phyloP scores from a whole-genome alignment of 2,888 invertebrate genomes.

The Galerucella calmariensis region DNA sequence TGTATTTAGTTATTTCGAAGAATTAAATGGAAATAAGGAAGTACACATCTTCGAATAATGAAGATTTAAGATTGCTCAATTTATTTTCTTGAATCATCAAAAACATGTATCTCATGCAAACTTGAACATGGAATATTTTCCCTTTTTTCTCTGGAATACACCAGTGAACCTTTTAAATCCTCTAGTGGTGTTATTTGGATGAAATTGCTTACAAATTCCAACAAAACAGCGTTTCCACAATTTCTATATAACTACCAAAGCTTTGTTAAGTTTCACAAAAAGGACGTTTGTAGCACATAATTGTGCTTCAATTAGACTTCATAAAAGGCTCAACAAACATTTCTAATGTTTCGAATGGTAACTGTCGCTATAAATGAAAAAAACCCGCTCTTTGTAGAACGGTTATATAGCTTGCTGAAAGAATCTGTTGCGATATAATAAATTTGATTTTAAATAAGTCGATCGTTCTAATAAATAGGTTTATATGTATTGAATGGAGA shows the following conservation, averaged over 20 bases:
- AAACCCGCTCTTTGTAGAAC: not conserved
- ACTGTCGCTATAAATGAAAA: constrained; percentile 9
- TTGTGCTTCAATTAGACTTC: constrained; percentile 13
- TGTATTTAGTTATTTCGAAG: too few species aligned
- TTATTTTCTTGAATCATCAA: too few species aligned
- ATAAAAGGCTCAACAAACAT: constrained; percentile 3
- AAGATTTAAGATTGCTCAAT: too few species aligned
- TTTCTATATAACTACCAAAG: not conserved
- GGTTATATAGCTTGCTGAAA: not conserved
- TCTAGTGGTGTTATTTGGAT: not conserved
- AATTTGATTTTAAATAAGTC: too few species aligned
- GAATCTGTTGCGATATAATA: too few species aligned
- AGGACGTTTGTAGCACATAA: constrained; percentile 20
- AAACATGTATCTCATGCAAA: too few species aligned
- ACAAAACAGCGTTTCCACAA: not conserved
- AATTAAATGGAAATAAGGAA: too few species aligned
- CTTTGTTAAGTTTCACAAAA: constrained; percentile 16
- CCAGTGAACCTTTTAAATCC: not conserved
- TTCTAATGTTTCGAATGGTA: constrained; percentile 13
- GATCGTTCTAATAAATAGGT: too few species aligned
- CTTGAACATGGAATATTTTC: too few species aligned
- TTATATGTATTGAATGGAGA: too few species aligned
- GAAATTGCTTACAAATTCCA: not conserved
- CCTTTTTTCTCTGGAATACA: not conserved
- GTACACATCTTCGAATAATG: too few species aligned